phyloP scores from a whole-genome alignment of 2,113 vertebrate species.

The Suncus etruscus region DNA sequence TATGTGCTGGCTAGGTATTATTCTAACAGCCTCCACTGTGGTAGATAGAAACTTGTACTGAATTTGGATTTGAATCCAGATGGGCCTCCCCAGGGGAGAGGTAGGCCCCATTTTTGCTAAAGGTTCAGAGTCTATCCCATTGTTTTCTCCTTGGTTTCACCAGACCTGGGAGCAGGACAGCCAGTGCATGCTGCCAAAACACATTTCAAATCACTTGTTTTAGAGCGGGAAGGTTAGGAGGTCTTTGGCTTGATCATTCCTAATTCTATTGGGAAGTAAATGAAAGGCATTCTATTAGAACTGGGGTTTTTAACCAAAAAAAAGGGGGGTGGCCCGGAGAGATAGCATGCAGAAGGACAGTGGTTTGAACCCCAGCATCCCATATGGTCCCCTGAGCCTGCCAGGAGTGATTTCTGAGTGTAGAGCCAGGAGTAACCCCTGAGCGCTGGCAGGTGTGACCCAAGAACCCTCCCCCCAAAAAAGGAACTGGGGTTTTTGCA shows the following conservation, averaged over 20 bases:
- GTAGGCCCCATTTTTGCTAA: neutral
- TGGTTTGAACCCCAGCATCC: no score
- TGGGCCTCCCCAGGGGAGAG: neutral
- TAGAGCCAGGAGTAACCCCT: no score
- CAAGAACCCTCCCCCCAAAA: no score
- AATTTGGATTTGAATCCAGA: constrained; percentile 7
- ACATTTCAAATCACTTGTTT: neutral
- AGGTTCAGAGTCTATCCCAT: neutral
- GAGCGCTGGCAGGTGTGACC: no score
- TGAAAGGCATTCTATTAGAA: neutral
- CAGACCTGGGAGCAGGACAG: constrained; percentile 24
- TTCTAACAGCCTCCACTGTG: neutral
- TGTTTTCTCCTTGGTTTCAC: neutral
- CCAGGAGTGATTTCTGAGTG: no score
- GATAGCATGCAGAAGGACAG: no score
- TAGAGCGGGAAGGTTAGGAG: neutral
- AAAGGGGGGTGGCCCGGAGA: no score
- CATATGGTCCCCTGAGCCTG: no score
- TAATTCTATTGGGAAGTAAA: neutral
- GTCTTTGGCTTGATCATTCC: neutral
- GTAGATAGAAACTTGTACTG: neutral
- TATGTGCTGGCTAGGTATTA: fast-evolving
- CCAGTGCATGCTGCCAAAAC: neutral
- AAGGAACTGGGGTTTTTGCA: no score
- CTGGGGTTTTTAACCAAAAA: neutral